Evolutionary conservation across 2,888 invertebrate genomes (phyloP), one percentile per base, ranked within the genome.

Genomic region (Parnassius orleans): DNA sequence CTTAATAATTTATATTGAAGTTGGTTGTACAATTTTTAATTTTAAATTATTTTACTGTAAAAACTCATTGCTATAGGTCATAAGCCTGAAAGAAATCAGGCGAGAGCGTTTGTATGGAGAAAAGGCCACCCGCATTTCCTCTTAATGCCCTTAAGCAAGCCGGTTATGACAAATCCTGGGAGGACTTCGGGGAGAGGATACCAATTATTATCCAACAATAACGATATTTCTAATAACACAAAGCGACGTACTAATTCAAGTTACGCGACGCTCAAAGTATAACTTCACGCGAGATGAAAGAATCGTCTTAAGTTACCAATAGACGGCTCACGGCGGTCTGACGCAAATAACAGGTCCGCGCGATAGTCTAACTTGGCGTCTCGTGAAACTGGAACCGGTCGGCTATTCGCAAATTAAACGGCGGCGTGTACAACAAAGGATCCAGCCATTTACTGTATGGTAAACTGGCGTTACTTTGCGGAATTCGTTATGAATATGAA

Each of bases 271-370:
- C 54, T 66, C 66, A 71, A 74, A 77, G 79, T 76, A 76, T 77
- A 79, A 84, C 79, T 82, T 84, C 76, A 80, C 75, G 74, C 71
- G 66, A 81, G 79, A 80, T 78, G 73, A 77, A 81, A 78, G 77
- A 79, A 76, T 75, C 78, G 76, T 76, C 70, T 79, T 70, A 69
- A 75, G 76, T 81, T 80, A 79, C 77, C 77, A 74, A 75, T 75
- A 74, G 75, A 75, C 71, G 69, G 74, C 72, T 66, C 64, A 64
- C 65, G 71, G 66, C 69, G 69, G 70, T 66, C 64, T 67, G 70
- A 73, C 73, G 72, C 71, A 75, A 77, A 80, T 83, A 82, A 84
- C 82, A 82, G 79, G 79, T 76, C 75, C 70, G 72, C 66, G 57
- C 69, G 72, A 65, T 65, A 55, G 60, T 69, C 70, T 75, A 75